Base-by-base conservation (phyloP, 2,888 invertebrate genomes). In the Callyntrura guangdongensis region DNA sequence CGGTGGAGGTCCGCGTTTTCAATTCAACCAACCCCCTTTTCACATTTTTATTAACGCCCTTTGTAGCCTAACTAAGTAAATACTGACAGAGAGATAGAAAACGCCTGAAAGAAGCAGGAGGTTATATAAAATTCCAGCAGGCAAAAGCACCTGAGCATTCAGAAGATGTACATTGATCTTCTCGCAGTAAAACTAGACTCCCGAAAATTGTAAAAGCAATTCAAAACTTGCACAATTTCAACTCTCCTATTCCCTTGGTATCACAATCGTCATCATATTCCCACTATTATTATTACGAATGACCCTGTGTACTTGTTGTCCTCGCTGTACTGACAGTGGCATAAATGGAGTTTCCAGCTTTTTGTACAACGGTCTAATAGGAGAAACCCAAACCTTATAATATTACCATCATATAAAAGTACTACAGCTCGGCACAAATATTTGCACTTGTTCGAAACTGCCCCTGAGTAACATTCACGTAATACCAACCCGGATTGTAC, bases 81-180 rank as follows among this genome's bases (percentile, higher is more conserved):
- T 79, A 56, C 25, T 64, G n/a, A 56, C 8, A 36, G 79, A 27
- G 49, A 53, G 49, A 53, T 36, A 77, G 74, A 64, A 6, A 36
- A 2, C 36, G 36, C 6, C 6, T 4, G 6, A 36, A 12, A 25
- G n/a, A 59, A n/a, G 47, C 20, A 12, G 12, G 5, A 79, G 8
- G 56, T 17, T 79, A 8, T 56, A 79, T 59, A 79, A 56, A 79
- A 79, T 79, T 79, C 79, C 79, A 79, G 56, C 79, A 59, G 25
- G 53, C 56, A 22, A 27, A 56, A 79, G 79, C 59, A 79, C 79
- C 79, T 79, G 79, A 59, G 56, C 59, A 79, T 27, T 56, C 79
- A 25, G 56, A 79, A 79, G 36, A 59, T 77, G 36, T 17, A 79
- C 53, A 36, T 14, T 79, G 56, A 79, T 56, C 53, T 56, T 36